Percentiles rank a stretch among this genome's conserved stretches.
These are phyloP conservation scores for Psittacara wagleri DNA, from an alignment of 2,113 vertebrate genomes.

Conservation along the genomic window DNA sequence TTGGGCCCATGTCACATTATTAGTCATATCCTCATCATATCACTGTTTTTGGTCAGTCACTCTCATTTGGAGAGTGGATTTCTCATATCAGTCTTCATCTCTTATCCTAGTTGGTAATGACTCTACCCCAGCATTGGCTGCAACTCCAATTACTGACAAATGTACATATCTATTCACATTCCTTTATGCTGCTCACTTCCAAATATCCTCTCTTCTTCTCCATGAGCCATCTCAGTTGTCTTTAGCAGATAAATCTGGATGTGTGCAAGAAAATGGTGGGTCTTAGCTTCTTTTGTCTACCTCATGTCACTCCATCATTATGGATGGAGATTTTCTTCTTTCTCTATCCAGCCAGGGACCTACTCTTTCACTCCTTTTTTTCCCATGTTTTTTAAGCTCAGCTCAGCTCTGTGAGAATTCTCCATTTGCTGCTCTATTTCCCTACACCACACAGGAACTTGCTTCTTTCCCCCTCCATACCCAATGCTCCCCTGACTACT, in stretches of 20 bases:
- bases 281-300: background rate
- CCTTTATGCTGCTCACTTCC: background rate
- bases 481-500: background rate
- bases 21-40: slow-evolving; percentile 9
- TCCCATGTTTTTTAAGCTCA: background rate
- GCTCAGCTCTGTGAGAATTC: background rate
- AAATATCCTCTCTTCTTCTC: background rate
- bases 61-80: slow-evolving; percentile 3
- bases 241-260: background rate
- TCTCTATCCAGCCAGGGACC: background rate
- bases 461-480: background rate
- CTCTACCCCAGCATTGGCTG: background rate
- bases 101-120: background rate
- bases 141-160: background rate
- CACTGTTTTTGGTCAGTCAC: background rate
- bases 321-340: background rate
- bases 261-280: background rate
- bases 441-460: background rate
- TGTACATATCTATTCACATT: fast-evolving
- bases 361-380: background rate
- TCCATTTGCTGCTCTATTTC: background rate
- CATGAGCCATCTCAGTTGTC: background rate
- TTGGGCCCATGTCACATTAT: slow-evolving; percentile 4
- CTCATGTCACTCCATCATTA: background rate
- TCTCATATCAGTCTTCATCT: background rate